Base-by-base conservation (phyloP, 2,888 invertebrate genomes). In the Corbicula japonica region DNA sequence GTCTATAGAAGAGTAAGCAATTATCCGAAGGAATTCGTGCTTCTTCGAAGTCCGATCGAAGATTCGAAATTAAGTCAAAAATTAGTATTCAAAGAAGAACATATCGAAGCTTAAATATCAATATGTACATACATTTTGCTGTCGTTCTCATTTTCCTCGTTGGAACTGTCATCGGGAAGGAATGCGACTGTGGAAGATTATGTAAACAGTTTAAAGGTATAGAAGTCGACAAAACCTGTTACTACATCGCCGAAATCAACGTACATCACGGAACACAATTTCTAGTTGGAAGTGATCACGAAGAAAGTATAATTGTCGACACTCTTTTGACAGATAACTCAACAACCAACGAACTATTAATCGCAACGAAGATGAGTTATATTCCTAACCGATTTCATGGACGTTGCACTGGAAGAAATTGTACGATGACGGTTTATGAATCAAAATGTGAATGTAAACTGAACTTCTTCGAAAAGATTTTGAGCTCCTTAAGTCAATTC, bases 121-220 rank as follows among this genome's bases (percentile, higher is more conserved):
- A 54, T 54, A 30, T 26, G 30, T 26, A 23, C 54, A 23, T 54
- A 21, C 15, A 26, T 18, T 54, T 23, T 28, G 41, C 12, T 41
- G 18, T 54, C 30, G 4, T 54, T 26, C 26, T 21, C 30, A 26
- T 21, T 54, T 23, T 54, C 18, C 30, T 54, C 15, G 54, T 30
- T 18, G 30, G 30, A 18, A 21, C 1, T 21, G 41, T 38, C 8
- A 38, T 26, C 6, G 61, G 38, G 8, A 61, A 61, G 23, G 61
- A 61, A 10, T 61, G 61, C 26, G 61, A 61, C 15, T 61, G 61
- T 61, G 61, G 61, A n/a, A 38, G 26, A 41, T 38, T 35, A 28
- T 35, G 61, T 41, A 41, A 61, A 41, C n/a, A 26, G n/a, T 38
- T 41, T 21, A 4, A 38, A 10, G 61, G 61, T 4, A 26, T 23